Base-by-base conservation (phyloP, 2,113 vertebrate genomes). In the Aythya baeri region DNA sequence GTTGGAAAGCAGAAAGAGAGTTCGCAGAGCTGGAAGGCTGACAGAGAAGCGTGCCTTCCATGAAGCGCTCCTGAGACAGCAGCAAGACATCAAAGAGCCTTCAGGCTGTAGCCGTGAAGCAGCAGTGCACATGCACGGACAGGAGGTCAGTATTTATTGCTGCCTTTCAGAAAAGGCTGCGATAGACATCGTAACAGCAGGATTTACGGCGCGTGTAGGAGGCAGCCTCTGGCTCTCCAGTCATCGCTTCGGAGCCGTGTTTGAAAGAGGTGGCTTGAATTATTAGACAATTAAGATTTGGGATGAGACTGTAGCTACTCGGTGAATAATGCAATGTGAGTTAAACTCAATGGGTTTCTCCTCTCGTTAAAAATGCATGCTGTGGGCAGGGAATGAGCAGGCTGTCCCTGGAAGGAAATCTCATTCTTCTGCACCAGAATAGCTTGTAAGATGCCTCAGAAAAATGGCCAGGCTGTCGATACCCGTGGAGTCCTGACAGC, bases 261-360 rank as follows among this genome's bases (percentile, higher is more conserved):
- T 92, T 83, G 88, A 49, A 46, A 32, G 22, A 83, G 85, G 88
- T 88, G 75, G 46, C 65, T 86, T 88, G 94, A 96, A 44, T 96
- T 85, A 96, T 93, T 90, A 95, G 83, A 58, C 84, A 86, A 70
- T 95, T 82, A 94, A 82, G 91, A 58, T 80, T 96, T 94, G 86
- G 83, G 92, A 91, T 93, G 77, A 71, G 72, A 7, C 70, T 88
- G 9, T 46, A 86, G 84, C 88, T 88, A 77, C 81, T 89, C 58
- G 25, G 91, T 96, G 95, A 95, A 94, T 93, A 96, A 96, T 96
- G 74, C 66, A 94, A 36, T 29, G 26, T 74, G 74, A 76, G 83
- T 96, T 91, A 76, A 66, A 63, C 43, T 76, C 62, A 46, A 83
- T 82, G 61, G 77, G 88, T 84, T 92, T 94, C 68, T 52, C 93